These are phyloP conservation scores for Schizotus pectinicornis DNA, from an alignment of 2,888 invertebrate species.

Conservation along the genomic window DNA sequence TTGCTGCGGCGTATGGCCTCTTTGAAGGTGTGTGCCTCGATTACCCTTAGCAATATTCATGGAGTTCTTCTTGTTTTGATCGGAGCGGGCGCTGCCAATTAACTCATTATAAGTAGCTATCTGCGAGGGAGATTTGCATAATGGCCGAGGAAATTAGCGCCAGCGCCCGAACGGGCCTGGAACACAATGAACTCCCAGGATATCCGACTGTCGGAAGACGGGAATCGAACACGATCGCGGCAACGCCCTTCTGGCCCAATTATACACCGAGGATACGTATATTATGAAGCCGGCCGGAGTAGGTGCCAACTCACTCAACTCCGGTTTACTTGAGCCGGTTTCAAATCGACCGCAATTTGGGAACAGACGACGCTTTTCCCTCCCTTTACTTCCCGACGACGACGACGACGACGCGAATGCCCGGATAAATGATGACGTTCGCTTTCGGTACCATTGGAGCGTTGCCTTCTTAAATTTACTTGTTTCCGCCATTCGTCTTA, in stretches of 20 bases:
- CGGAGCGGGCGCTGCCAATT: conserved; percentile 27
- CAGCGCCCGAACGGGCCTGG: conserved; percentile 14
- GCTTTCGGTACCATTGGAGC: background rate
- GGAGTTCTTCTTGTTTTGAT: conserved; percentile 31
- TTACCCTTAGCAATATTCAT: conserved; percentile 10
- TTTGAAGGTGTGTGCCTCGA: too few species aligned
- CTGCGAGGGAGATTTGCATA: conserved; percentile 38
- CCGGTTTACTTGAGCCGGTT: conserved; percentile 16
- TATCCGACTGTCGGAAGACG: conserved; percentile 42
- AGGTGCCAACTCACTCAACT: conserved; percentile 18
- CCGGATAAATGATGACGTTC: too few species aligned
- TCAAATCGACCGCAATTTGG: conserved; percentile 12
- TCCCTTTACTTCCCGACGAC: background rate
- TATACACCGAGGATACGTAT: conserved; percentile 31
- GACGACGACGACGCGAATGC: too few species aligned
- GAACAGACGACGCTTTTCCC: conserved; percentile 5
- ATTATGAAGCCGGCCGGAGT: conserved; percentile 16
- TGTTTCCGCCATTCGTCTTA: too few species aligned
- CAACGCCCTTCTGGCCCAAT: conserved; percentile 33
- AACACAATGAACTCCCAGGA: conserved; percentile 40
- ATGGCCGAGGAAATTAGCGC: conserved; percentile 40
- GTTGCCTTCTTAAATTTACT: background rate
- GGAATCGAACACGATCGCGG: conserved; percentile 38
- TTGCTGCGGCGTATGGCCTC: too few species aligned
- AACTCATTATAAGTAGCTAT: conserved; percentile 37